Conservation (phyloP, 2,888 invertebrate genomes). For the Tanypteryx hageni region DNA sequence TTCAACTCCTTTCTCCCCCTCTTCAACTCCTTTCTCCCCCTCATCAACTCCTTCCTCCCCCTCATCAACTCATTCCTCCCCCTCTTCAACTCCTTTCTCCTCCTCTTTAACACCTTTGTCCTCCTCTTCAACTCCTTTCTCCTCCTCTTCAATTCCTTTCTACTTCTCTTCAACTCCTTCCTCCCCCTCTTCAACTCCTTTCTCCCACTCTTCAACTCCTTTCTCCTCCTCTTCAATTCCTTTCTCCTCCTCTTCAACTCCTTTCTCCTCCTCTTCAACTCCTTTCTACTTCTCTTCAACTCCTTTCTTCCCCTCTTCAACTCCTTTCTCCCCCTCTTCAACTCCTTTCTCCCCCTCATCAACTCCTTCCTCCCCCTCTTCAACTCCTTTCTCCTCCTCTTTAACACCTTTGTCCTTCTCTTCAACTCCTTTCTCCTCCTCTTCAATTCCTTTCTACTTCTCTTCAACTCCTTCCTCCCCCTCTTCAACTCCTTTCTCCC, state of each 20-base stretch:
- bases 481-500: conserved; percentile 40
- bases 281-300: too few species aligned
- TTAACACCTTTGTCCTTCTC: background rate
- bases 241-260: background rate
- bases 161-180: conserved; percentile 37
- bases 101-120: conserved; percentile 38
- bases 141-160: conserved; percentile 44
- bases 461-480: background rate
- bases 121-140: background rate
- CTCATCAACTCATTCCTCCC: conserved; percentile 16
- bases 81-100: conserved; percentile 44
- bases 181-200: conserved; percentile 40
- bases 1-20: conserved; percentile 43
- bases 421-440: conserved; percentile 34
- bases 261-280: conserved; percentile 25
- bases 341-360: conserved; percentile 40
- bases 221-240: conserved; percentile 29
- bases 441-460: conserved; percentile 39
- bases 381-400: background rate
- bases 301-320: conserved; percentile 26
- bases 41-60: background rate
- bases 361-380: too few species aligned
- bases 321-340: conserved; percentile 38
- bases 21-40: background rate
- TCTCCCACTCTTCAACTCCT: conserved; percentile 40